Evolutionary conservation across 2,888 invertebrate species (phyloP).

Genomic region (Sipha maydis): DNA sequence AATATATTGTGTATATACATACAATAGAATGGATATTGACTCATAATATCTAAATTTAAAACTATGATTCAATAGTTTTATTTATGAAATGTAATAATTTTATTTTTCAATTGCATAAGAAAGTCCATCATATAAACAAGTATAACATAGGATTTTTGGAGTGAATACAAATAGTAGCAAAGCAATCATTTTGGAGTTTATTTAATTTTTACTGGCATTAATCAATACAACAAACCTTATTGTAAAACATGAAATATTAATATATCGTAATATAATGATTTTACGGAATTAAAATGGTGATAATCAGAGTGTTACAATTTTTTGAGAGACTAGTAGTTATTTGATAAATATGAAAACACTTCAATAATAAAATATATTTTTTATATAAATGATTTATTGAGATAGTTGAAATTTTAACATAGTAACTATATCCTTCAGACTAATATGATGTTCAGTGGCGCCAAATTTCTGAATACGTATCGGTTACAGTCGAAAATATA

Average conservation of each 20-base stretch:
- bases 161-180: background rate
- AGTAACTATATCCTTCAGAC: no score
- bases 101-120: constrained; percentile 2
- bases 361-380: no score
- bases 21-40: background rate
- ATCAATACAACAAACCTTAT: background rate
- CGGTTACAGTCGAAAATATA: no score
- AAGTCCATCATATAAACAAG: constrained; percentile 4
- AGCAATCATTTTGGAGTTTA: background rate
- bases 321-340: no score
- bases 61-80: constrained; percentile 38
- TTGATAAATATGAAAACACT: no score
- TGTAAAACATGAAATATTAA: background rate
- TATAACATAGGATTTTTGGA: background rate
- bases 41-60: constrained; percentile 37
- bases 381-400: no score
- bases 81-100: constrained; percentile 22
- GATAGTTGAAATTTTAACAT: no score
- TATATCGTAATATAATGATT: background rate
- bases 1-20: background rate
- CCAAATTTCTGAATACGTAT: no score
- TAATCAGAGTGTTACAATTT: no score
- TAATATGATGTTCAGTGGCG: no score
- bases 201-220: background rate
- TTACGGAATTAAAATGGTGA: no score